Evolutionary conservation across 2,888 invertebrate species (phyloP).

Genomic region (Acronicta alni): DNA sequence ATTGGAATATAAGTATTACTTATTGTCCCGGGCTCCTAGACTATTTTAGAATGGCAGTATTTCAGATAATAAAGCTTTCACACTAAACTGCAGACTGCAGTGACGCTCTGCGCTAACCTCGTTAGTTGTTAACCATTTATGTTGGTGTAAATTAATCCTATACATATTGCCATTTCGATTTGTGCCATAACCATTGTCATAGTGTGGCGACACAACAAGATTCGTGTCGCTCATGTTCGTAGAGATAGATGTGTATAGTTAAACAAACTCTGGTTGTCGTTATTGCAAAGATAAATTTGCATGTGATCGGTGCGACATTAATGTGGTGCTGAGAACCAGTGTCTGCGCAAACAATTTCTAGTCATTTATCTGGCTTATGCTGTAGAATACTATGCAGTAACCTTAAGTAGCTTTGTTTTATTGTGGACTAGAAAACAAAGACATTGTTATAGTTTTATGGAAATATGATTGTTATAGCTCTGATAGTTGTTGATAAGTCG

Average conservation of each 20-base stretch:
- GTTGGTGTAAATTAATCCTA: conserved; percentile 43
- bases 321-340: conserved; percentile 22
- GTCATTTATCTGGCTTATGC: conserved; percentile 11
- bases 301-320: conserved; percentile 34
- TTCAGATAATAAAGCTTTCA: too few relatives aligned
- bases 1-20: too few relatives aligned
- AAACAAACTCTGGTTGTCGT: conserved; percentile 20
- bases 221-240: conserved; percentile 22
- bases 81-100: conserved; percentile 10
- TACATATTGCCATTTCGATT: conserved; percentile 39
- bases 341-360: conserved; percentile 29
- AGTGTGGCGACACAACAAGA: conserved; percentile 24
- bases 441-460: conserved; percentile 32
- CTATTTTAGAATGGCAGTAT: too few relatives aligned
- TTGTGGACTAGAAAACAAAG: conserved; percentile 28
- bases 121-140: conserved; percentile 34
- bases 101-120: conserved; percentile 41
- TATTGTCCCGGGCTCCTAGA: too few relatives aligned
- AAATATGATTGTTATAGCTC: conserved; percentile 40
- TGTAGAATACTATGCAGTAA: conserved; percentile 20
- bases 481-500: conserved; percentile 43
- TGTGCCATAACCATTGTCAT: conserved; percentile 12
- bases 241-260: conserved; percentile 26
- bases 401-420: conserved; percentile 13
- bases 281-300: conserved; percentile 40